phyloP scores from a whole-genome alignment of 1,140 invertebrate genomes.

The Bombus sylvicola region DNA sequence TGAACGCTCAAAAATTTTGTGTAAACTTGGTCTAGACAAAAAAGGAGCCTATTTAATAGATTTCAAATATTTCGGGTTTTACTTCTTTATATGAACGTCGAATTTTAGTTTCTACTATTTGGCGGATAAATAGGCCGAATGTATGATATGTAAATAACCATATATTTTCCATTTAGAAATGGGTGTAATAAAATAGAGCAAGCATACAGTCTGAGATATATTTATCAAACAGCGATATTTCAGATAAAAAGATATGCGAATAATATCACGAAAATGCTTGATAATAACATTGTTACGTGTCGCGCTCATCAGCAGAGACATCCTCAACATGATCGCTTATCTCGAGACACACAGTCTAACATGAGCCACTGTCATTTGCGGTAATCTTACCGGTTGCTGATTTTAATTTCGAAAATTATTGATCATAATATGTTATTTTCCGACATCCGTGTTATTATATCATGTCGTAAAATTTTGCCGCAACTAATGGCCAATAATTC shows the following conservation, averaged over 20 bases:
- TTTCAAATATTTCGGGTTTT: not conserved
- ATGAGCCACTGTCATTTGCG: not conserved
- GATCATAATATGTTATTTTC: not conserved
- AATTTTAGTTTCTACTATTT: not conserved
- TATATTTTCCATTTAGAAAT: not conserved
- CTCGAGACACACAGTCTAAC: conserved; percentile 45
- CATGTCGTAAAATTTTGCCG: not conserved
- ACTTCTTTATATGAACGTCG: not conserved
- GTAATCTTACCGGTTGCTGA: not conserved
- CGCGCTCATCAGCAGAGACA: not conserved
- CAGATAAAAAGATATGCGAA: not conserved
- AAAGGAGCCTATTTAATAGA: not conserved
- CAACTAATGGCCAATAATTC: not conserved
- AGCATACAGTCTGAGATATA: not conserved
- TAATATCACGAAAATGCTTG: not conserved
- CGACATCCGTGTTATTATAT: not conserved
- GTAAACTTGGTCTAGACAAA: conserved; percentile 35
- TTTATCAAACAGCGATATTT: not conserved
- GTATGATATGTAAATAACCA: not conserved
- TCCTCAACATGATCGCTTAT: conserved; percentile 22
- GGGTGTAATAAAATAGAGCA: not conserved
- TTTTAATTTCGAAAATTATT: not conserved
- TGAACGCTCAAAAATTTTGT: not conserved
- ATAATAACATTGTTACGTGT: conserved; percentile 3
- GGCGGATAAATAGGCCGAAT: not conserved